Evolutionary conservation across 64 coral and sea anemone species (phyloP), one percentile per base, ranked within the genome.

Genomic region (Hydrozoanthus tunicans): DNA sequence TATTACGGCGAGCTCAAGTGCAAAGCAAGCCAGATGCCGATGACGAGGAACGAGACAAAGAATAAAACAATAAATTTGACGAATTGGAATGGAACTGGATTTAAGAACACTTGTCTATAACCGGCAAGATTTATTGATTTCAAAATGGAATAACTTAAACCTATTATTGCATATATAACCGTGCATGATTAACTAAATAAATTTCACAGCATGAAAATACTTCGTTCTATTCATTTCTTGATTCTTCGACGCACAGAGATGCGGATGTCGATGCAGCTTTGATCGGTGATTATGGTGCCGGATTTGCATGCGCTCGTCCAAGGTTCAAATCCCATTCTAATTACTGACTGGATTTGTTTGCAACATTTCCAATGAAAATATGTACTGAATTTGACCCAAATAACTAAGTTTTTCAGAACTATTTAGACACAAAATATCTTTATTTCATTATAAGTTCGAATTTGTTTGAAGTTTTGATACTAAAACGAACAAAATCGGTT

Each of bases 31-130:
- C 58, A 7, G 7, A 79, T 32, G 23, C 0, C 25, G 15, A 79
- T 26, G 79, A 81, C 8, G 79, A 81, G 61, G 56, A 81, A 24
- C 79, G 11, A 76, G 72, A 76, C 72, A 32, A 27, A 76, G 43
- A 51, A 4, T 76, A 76, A 9, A 53, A 5, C 26, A 76, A 0
- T 43, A 43, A 43, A 43, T 2, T 43, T 14, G 53, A 11, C 1
- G 3, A 66, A 66, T 15, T 17, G 64, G 4, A 12, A 9, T 13
- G 25, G 4, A 11, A 12, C 9, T 52, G 11, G 9, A 76, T 10
- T 52, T 66, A 66, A 66, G 10, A 66, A 3, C 12, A 76, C 13
- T 43, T 52, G 72, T 76, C 72, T 53, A 27, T 52, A 52, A 9
- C 72, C 10, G 72, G 53, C 72, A 53, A 11, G 27, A 13, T 76